Evolutionary conservation across 2,113 vertebrate species (phyloP), one percentile per base, ranked within the genome.

Genomic region (Rhinoptilus africanus): DNA sequence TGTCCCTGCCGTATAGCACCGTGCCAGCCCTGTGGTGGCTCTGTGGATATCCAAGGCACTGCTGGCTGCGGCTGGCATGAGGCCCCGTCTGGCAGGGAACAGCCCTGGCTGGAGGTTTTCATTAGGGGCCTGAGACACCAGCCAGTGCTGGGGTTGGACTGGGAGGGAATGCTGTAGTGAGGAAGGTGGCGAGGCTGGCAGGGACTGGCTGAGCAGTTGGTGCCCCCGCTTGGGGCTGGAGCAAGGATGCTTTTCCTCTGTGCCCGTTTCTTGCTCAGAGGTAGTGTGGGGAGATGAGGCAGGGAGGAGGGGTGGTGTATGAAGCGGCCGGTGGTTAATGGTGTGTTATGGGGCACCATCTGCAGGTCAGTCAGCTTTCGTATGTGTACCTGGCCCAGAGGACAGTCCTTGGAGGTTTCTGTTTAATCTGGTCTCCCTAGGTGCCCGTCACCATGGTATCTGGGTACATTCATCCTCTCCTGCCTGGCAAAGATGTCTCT

Each of bases 391-490:
- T 77, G 54, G 22, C 41, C 17, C n/a, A 67, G 56, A 78, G 27
- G 53, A 41, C 16, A 48, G 18, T 21, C 37, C 26, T 69, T 66
- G 43, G 18, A 51, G 34, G 7, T 73, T 80, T 72, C 35, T 60
- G 15, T 63, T 83, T 54, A 8, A 35, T 47, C 9, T 15, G 19
- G 8, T 48, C 47, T 90, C 20, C 24, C 3, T 67, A 34, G 5
- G 26, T 66, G n/a, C 10, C 18, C 34, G 1, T 60, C n/a, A 19
- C 14, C 1, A 0, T 64, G 17, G 8, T 51, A 34, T 69, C 15
- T 64, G 41, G 75, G 54, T 14, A 39, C 6, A 15, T 35, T 51
- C 14, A 34, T 69, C 22, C 77, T 68, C 34, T 68, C 27, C 43
- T 88, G 56, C 37, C 28, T 72, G 66, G 30, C 10, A 47, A 54